These are phyloP conservation scores for Sebastes iracundus DNA, from an alignment of 2,797 vertebrate genomes.

Conservation along the genomic window DNA sequence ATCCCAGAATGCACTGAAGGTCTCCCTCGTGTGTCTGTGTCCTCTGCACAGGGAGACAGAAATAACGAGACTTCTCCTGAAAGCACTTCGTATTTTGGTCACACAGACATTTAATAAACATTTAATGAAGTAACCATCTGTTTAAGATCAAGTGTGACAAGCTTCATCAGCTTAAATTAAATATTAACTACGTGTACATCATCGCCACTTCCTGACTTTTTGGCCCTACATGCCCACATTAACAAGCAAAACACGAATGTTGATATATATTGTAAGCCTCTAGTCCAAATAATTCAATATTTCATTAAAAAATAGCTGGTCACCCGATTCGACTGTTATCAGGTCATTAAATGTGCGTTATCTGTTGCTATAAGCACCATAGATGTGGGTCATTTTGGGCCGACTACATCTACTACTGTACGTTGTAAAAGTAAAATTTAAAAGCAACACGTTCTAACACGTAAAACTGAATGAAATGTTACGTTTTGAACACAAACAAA, in stretches of 20 bases:
- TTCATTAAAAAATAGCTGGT: not conserved
- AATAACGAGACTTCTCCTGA: not conserved
- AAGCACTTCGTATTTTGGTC: constrained; percentile 6
- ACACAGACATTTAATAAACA: constrained; percentile 1
- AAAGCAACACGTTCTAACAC: too few relatives aligned
- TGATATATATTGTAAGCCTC: not conserved
- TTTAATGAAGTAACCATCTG: constrained; percentile 16
- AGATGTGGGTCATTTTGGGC: too few relatives aligned
- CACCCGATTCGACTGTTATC: too few relatives aligned
- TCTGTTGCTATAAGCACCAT: too few relatives aligned
- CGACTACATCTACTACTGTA: too few relatives aligned
- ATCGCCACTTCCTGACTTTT: not conserved
- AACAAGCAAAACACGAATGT: not conserved
- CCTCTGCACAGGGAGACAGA: not conserved
- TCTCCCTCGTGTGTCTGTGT: not conserved
- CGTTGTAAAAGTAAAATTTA: too few relatives aligned
- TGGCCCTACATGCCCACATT: not conserved
- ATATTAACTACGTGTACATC: not conserved
- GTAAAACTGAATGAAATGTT: too few relatives aligned
- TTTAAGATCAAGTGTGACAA: constrained; percentile 23
- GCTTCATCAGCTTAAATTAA: constrained; percentile 10
- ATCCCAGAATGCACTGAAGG: constrained; percentile 3
- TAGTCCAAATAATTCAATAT: not conserved
- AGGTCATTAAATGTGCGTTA: too few relatives aligned
- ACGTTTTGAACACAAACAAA: too few relatives aligned